These are phyloP conservation scores for Zaprionus capensis DNA, from an alignment of 1,140 invertebrate species.

Conservation along the genomic window DNA sequence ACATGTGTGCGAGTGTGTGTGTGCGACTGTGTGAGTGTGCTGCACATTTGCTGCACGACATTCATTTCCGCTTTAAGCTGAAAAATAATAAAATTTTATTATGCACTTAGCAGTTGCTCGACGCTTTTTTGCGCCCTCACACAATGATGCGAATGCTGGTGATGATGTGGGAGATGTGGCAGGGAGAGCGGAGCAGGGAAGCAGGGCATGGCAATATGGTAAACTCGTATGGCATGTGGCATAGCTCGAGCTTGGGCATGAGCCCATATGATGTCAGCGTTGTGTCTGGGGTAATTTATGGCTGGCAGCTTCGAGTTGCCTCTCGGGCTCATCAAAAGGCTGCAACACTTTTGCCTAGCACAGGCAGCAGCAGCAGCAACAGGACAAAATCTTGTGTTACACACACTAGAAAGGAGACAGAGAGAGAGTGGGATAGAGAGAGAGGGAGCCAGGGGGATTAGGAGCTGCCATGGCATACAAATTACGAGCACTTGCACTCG, in stretches of 20 bases:
- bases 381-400: slow-evolving; percentile 6
- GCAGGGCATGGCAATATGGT: slow-evolving; percentile 22
- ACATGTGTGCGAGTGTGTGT: slow-evolving; percentile 12
- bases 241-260: background rate
- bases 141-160: slow-evolving; percentile 36
- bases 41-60: slow-evolving; percentile 55
- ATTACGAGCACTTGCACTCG: slow-evolving; percentile 35
- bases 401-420: background rate
- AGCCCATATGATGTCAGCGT: slow-evolving; percentile 33
- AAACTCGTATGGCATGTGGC: slow-evolving; percentile 7
- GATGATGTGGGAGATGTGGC: slow-evolving; percentile 19
- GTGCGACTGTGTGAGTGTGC: background rate
- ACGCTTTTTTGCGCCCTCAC: slow-evolving; percentile 31
- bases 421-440: background rate
- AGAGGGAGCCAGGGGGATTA: slow-evolving; percentile 22
- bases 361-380: background rate
- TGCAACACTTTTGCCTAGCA: slow-evolving; percentile 20
- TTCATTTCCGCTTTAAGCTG: slow-evolving; percentile 67
- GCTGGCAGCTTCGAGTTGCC: slow-evolving; percentile 14
- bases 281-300: slow-evolving; percentile 62
- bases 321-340: slow-evolving; percentile 23
- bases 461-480: slow-evolving; percentile 39
- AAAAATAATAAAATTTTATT: slow-evolving; percentile 77
- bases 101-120: slow-evolving; percentile 66
- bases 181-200: background rate